Conservation (phyloP, 2,113 vertebrate genomes). For the Callionymus lyra region DNA sequence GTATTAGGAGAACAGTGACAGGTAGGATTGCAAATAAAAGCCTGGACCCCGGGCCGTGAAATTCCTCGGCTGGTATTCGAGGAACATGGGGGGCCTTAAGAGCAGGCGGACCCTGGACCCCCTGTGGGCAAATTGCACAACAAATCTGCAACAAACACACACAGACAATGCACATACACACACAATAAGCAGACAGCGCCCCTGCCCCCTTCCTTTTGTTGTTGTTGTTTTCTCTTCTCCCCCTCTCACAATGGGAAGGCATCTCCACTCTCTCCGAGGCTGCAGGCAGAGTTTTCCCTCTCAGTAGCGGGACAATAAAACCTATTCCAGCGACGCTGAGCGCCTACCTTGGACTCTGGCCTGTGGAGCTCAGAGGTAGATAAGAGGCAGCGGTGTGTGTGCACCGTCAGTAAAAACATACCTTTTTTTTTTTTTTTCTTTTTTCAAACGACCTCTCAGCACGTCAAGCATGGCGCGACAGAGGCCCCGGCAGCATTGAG, state of each 20-base stretch:
- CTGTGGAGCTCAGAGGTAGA: conserved; percentile 16
- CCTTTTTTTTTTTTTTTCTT: too few relatives aligned
- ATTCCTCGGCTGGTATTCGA: conserved; percentile 55
- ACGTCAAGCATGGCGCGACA: not conserved
- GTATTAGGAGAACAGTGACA: conserved; percentile 27
- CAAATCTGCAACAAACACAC: conserved; percentile 34
- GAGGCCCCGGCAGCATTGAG: conserved; percentile 32
- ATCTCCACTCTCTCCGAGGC: conserved; percentile 47
- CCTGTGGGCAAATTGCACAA: conserved; percentile 45
- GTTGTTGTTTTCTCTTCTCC: conserved; percentile 49
- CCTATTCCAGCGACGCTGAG: conserved; percentile 15
- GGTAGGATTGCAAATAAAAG: conserved; percentile 48
- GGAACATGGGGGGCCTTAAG: conserved; percentile 48
- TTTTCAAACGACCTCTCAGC: conserved; percentile 6
- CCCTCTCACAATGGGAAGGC: conserved; percentile 44
- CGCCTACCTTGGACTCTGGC: conserved; percentile 37
- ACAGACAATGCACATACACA: conserved; percentile 23
- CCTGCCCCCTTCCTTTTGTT: conserved; percentile 55
- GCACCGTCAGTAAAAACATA: conserved; percentile 5
- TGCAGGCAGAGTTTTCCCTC: conserved; percentile 31
- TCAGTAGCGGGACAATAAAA: conserved; percentile 40
- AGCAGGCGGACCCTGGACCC: conserved; percentile 45
- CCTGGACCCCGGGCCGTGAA: conserved; percentile 45
- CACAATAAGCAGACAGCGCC: conserved; percentile 47
- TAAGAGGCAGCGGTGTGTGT: conserved; percentile 19